Base-by-base conservation (phyloP, 2,797 vertebrate genomes). In the Cyclopterus lumpus region DNA sequence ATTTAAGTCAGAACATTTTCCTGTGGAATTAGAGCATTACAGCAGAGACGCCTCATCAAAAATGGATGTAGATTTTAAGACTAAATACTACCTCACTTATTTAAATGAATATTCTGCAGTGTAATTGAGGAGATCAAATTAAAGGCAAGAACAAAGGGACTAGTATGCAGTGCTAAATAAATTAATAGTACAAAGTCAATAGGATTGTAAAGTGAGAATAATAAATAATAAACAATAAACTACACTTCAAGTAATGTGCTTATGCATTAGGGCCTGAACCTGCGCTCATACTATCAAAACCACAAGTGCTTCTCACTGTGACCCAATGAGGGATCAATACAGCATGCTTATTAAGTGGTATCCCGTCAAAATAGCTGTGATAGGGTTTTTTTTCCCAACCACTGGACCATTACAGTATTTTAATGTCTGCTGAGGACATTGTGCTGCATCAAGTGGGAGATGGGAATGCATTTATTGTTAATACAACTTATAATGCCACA, bases 381-480 rank as follows among this genome's bases (percentile, higher is more conserved):
- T 40, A 34, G 75, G 64, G 66, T 20, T 8, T 20, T 48, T 74
- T 77, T 67, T 51, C 81, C 20, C 48, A 71, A 64, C 67, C 75
- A 48, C 53, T 30, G 51, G 51, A 76, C 67, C 75, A 69, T 83
- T 79, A 81, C 32, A 57, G 53, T 70, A 60, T 77, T 67, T 67
- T 84, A 84, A 88, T 76, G 54, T 71, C 68, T 14, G 49, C 80
- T 48, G 81, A 77, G 54, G 74, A 85, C 69, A 61, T 67, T 28
- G 68, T 58, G 75, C 73, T 65, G 73, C 70, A 77, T 78, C 84
- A 79, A 79, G 81, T 55, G 32, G 57, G 40, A 72, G 67, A 78
- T 58, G 38, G 58, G 51, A 73, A 73, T 79, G 77, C 63, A 71
- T 87, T 85, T 87, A 74, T 65, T 67, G 85, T 77, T 86, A 85